Evolutionary conservation across 2,113 vertebrate genomes (phyloP).

Genomic region (Phalacrocorax aristotelis): DNA sequence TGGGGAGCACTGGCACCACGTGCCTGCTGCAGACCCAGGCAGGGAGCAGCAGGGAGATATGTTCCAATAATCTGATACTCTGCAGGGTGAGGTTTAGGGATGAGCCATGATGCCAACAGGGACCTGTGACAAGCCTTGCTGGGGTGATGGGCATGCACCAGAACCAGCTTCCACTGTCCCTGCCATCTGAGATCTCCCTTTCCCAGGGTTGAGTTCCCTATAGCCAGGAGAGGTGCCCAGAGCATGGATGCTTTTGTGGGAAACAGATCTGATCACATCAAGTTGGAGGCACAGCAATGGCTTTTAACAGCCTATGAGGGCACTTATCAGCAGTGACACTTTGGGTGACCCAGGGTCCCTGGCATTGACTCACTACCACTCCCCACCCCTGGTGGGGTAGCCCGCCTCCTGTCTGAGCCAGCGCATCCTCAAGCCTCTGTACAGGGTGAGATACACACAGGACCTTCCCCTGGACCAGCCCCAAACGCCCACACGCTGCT

Average conservation of each 20-base stretch:
- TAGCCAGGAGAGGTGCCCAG: background rate
- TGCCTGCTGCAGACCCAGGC: background rate
- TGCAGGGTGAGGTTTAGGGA: background rate
- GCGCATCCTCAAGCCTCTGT: background rate
- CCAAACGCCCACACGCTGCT: background rate
- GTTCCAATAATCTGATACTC: background rate
- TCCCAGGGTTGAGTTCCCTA: background rate
- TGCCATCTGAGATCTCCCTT: background rate
- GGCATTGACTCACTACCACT: background rate
- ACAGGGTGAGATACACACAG: background rate
- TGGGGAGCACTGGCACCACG: rapidly evolving
- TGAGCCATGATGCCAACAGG: background rate
- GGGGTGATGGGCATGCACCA: background rate
- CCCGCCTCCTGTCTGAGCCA: background rate
- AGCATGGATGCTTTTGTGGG: background rate
- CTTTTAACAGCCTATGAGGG: background rate
- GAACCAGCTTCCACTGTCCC: background rate
- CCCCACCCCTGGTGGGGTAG: background rate
- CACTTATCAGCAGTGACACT: background rate
- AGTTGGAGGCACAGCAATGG: background rate
- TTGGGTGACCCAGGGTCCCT: background rate
- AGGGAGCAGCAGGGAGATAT: background rate
- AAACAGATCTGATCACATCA: background rate
- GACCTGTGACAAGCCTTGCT: background rate
- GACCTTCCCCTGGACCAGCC: slow-evolving; percentile 7